These are phyloP conservation scores for Cataglyphis livida DNA, from an alignment of 2,888 invertebrate genomes.

Conservation along the genomic window DNA sequence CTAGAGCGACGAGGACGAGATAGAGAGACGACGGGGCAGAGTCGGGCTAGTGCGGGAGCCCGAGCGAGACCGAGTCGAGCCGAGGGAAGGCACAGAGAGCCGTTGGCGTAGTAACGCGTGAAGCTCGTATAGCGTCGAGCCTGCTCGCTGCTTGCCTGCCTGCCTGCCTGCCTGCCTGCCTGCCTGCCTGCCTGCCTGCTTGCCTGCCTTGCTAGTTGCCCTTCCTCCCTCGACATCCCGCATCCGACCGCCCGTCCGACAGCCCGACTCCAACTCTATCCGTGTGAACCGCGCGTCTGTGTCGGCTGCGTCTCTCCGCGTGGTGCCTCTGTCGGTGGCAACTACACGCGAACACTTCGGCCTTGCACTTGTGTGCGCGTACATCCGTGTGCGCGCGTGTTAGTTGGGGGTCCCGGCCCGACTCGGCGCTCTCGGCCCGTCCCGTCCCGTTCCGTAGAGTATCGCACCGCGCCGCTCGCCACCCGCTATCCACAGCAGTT, in stretches of 20 bases:
- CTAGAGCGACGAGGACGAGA: constrained; percentile 63
- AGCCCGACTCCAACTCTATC: constrained; percentile 67
- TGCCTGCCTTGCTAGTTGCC: constrained; percentile 54
- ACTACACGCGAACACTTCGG: constrained; percentile 58
- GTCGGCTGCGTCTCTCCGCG: constrained; percentile 72
- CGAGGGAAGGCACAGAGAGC: constrained; percentile 69
- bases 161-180: constrained; percentile 55
- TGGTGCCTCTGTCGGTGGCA: constrained; percentile 65
- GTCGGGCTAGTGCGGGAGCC: constrained; percentile 67
- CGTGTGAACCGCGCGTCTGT: constrained; percentile 72
- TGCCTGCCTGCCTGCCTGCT: constrained; percentile 47
- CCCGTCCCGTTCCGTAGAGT: constrained; percentile 80
- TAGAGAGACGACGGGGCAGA: constrained; percentile 59
- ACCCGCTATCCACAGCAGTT: constrained; percentile 81
- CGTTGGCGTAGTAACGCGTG: constrained; percentile 78
- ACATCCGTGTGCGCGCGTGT: constrained; percentile 62
- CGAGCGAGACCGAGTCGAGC: constrained; percentile 77
- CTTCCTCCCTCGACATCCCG: constrained; percentile 51
- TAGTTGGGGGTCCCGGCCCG: constrained; percentile 79
- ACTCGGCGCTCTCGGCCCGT: constrained; percentile 77
- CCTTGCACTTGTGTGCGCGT: constrained; percentile 49
- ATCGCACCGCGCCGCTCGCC: constrained; percentile 79
- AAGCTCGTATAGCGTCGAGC: constrained; percentile 63
- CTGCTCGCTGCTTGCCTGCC: constrained; percentile 58
- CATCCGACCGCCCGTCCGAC: constrained; percentile 50